These are phyloP conservation scores for Hippoglossus hippoglossus DNA, from an alignment of 2,797 vertebrate species.

Conservation along the genomic window DNA sequence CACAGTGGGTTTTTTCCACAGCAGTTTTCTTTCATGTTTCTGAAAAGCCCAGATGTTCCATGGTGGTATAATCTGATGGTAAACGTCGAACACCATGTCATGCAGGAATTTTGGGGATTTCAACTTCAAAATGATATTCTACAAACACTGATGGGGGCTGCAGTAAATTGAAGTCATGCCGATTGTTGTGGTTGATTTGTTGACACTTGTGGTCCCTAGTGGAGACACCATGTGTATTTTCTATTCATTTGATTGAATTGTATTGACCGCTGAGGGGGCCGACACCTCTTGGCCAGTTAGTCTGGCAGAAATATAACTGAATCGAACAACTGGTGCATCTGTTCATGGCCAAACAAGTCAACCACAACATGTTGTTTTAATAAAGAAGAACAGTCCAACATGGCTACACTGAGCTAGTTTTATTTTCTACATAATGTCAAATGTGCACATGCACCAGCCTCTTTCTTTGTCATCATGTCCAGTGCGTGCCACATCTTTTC, in stretches of 20 bases:
- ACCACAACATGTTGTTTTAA: neutral
- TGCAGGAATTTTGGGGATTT: neutral
- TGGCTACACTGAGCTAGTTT: neutral
- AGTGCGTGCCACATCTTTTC: neutral
- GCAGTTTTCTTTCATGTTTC: too few relatives aligned
- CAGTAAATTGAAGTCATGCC: neutral
- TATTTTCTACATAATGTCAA: neutral
- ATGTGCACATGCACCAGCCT: neutral
- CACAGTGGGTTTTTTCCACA: too few relatives aligned
- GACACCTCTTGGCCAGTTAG: neutral
- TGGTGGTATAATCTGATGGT: neutral
- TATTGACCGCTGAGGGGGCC: neutral
- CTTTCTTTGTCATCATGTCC: neutral
- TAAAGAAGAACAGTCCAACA: neutral
- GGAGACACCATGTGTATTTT: neutral
- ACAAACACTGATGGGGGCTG: neutral
- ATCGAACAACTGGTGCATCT: neutral
- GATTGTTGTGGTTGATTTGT: conserved; percentile 1
- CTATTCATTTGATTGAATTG: neutral
- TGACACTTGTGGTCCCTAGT: neutral
- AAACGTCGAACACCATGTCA: neutral
- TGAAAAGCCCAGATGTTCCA: neutral
- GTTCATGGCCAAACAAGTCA: neutral
- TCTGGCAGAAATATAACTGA: neutral
- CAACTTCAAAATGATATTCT: neutral